A percentile compares a stretch with the other conserved stretches of the same genome.
Conservation (phyloP, 2,113 vertebrate genomes). For the Scytalopus superciliaris region DNA sequence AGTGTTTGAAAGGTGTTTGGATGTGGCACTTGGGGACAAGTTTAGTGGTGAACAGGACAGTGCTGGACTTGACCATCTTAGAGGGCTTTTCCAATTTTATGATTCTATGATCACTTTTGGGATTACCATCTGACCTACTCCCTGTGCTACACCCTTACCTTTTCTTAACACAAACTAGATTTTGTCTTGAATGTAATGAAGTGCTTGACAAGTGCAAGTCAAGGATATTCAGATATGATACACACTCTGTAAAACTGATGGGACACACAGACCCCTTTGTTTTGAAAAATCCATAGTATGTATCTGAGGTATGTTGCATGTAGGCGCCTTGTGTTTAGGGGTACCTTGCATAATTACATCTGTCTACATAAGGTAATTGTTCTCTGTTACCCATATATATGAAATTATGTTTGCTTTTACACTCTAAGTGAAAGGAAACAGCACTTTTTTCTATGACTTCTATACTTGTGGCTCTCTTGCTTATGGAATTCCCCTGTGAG, state of each 20-base stretch:
- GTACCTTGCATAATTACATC: not conserved
- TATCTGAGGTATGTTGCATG: not conserved
- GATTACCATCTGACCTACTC: not conserved
- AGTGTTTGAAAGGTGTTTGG: not conserved
- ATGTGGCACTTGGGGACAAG: not conserved
- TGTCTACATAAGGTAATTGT: not conserved
- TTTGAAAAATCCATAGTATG: not conserved
- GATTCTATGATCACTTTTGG: not conserved
- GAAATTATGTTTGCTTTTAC: not conserved
- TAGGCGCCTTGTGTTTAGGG: not conserved
- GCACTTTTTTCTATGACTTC: not conserved
- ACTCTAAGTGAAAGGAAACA: not conserved
- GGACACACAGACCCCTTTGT: not conserved
- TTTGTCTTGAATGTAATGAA: not conserved
- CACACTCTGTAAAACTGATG: not conserved
- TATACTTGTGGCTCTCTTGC: accelerated
- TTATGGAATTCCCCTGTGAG: not conserved
- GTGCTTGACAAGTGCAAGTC: not conserved
- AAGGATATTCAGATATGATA: not conserved
- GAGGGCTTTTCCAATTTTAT: not conserved
- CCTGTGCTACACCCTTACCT: not conserved
- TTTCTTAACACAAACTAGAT: not conserved
- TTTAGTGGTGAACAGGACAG: not conserved
- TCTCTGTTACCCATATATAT: not conserved
- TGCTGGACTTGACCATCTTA: too few relatives aligned